Evolutionary conservation across 53 echinoderm and acorn worm genomes (phyloP), one percentile per base, ranked within the genome.

Genomic region (Mesocentrotus franciscanus): DNA sequence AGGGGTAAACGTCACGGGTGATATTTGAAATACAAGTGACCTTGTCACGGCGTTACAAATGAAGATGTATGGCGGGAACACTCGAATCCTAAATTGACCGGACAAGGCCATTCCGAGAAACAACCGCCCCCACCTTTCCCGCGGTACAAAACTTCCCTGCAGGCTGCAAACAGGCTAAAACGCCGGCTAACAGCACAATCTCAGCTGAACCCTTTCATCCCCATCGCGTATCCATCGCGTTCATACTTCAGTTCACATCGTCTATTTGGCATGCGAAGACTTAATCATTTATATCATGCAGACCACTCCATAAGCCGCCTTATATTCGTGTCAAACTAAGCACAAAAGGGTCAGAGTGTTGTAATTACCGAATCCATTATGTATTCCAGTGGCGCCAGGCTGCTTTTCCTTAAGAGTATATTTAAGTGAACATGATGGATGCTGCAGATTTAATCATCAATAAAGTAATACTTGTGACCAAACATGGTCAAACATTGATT

Each of bases 281-380:
- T 74, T 81, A 81, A 81, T 16, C 64, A 81, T 13, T 75, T 13
- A 33, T 32, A 75, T 83, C 27, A 7, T 26, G 29, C 56, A 56
- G 87, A 57, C 87, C 29, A 58, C 58, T 87, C 10, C 33, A 24
- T 18, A 55, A 12, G 85, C 56, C 85, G 49, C 34, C 87, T 8
- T 57, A 58, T 59, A 58, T 26, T 26, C 34, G n/a, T 58, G 87
- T 87, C 22, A 87, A 56, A n/a, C 34, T 87, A 10, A 27, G 58
- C 87, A 87, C 87, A 26, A 87, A 87, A 58, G 58, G 87, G 87
- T 58, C 87, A 87, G 20, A 29, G 87, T 87, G 87, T 58, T 87
- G 87, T 58, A 87, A 87, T 87, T 87, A 87, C 26, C 87, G 87
- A 57, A 87, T 87, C 87, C 29, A 87, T 87, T 58, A 87, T 87